Evolutionary conservation across 2,888 invertebrate genomes (phyloP).

Genomic region (Trissoscelio sp.): DNA sequence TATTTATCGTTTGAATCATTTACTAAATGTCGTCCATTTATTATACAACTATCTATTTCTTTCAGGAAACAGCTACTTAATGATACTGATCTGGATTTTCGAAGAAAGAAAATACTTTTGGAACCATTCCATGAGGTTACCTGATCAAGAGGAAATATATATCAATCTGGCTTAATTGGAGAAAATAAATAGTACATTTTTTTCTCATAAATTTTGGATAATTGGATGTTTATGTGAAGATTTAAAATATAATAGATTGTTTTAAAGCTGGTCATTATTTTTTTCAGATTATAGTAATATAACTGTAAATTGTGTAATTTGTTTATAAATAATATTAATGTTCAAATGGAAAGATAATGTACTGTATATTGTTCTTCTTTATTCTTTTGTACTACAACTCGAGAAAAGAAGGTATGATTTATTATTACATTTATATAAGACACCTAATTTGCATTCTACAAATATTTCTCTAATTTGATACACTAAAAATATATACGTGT

Average conservation of each 20-base stretch:
- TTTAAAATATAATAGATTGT: too few species aligned
- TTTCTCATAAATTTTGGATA: slow-evolving; percentile 40
- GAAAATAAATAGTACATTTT: slow-evolving; percentile 41
- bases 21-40: neutral
- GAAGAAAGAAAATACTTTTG: slow-evolving; percentile 43
- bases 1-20: slow-evolving; percentile 10
- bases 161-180: slow-evolving; percentile 49
- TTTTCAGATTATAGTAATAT: too few species aligned
- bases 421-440: slow-evolving; percentile 1
- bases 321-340: too few species aligned
- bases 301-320: too few species aligned
- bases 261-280: too few species aligned
- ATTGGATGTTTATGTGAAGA: slow-evolving; percentile 2
- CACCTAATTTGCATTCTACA: neutral
- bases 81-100: slow-evolving; percentile 32
- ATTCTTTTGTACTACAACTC: neutral
- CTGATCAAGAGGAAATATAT: slow-evolving; percentile 61
- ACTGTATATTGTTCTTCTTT: neutral
- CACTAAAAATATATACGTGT: slow-evolving; percentile 12
- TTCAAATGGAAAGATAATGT: neutral
- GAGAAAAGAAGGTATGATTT: slow-evolving; percentile 8
- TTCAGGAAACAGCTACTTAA: slow-evolving; percentile 48
- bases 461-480: slow-evolving; percentile 25
- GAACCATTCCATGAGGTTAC: slow-evolving; percentile 50
- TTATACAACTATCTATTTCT: slow-evolving; percentile 17